Base-by-base conservation (phyloP, 2,113 vertebrate species). In the Sterna hirundo region DNA sequence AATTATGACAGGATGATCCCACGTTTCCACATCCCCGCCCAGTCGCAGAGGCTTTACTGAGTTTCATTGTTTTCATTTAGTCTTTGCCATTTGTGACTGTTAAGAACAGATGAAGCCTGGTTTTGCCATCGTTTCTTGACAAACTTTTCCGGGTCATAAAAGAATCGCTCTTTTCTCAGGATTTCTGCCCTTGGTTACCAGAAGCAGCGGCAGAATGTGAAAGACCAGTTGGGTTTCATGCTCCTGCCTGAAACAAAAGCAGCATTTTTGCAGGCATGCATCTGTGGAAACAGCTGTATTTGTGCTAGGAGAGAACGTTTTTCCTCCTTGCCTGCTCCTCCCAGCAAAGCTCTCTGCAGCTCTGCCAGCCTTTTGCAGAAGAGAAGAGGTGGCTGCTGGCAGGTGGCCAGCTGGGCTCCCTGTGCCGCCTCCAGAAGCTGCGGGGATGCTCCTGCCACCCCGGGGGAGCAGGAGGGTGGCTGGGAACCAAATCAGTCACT, bases 231-330 rank as follows among this genome's bases (percentile, higher is more conserved):
- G 0, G 54, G 77, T 70, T 83, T 87, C 4, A 4, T 21, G 2
- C 22, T 69, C 32, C 11, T 0, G 1, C 15, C 26, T 65, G 34
- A 55, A 86, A 78, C 3, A 21, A 88, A 93, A 69, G 61, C 46
- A 18, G 30, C 13, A 4, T 40, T 42, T 94, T 76, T 74, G 22
- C 29, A 77, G 74, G 49, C 9, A 1, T 12, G 2, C 20, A 34
- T 74, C 30, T 92, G 71, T 79, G 91, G 74, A 60, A 92, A 80
- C 60, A 86, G 69, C 84, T 93, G 69, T 82, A 70, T 92, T 89
- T 84, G 25, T 82, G 58, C 54, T 29, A 14, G 71, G 42, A 86
- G 42, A 72, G 26, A 60, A 15, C 5, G 0, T 34, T 64, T 81
- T 68, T 57, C 51, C 60, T 85, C 46, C 74, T 80, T 77, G 57